Evolutionary conservation across 2,797 vertebrate species (phyloP).

Genomic region (Carapus acus): DNA sequence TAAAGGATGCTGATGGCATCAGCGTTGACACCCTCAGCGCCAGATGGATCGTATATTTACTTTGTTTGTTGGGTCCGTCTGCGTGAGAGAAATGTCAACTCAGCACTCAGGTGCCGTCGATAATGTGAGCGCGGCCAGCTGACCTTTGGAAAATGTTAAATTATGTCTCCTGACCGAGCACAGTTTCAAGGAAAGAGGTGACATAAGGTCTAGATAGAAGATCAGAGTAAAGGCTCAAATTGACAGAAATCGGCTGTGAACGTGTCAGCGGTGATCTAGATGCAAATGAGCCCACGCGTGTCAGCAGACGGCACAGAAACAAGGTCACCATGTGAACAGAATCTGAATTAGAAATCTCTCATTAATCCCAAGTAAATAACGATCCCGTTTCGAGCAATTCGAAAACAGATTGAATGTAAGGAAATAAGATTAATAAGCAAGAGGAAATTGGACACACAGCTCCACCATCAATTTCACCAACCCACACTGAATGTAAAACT

Average conservation of each 20-base stretch:
- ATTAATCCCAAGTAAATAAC: too few species aligned
- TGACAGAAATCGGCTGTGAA: neutral
- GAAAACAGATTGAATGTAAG: too few species aligned
- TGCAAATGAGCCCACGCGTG: neutral
- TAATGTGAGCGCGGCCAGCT: conserved; percentile 58
- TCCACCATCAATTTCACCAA: too few species aligned
- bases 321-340: neutral
- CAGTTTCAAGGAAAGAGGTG: conserved; percentile 50
- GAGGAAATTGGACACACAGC: too few species aligned
- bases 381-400: too few species aligned
- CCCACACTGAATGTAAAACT: too few species aligned
- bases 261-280: conserved; percentile 2
- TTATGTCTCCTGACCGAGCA: conserved; percentile 44
- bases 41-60: neutral
- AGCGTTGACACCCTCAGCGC: neutral
- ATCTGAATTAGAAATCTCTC: too few species aligned
- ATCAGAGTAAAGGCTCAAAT: conserved; percentile 13
- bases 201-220: conserved; percentile 43
- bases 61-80: conserved; percentile 46
- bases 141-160: conserved; percentile 77
- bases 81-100: conserved; percentile 69
- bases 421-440: too few species aligned
- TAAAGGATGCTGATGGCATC: conserved; percentile 35
- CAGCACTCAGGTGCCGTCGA: conserved; percentile 61
- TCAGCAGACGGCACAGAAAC: neutral